Base-by-base conservation (phyloP, 2,797 vertebrate species). In the Phrynocephalus forsythii region DNA sequence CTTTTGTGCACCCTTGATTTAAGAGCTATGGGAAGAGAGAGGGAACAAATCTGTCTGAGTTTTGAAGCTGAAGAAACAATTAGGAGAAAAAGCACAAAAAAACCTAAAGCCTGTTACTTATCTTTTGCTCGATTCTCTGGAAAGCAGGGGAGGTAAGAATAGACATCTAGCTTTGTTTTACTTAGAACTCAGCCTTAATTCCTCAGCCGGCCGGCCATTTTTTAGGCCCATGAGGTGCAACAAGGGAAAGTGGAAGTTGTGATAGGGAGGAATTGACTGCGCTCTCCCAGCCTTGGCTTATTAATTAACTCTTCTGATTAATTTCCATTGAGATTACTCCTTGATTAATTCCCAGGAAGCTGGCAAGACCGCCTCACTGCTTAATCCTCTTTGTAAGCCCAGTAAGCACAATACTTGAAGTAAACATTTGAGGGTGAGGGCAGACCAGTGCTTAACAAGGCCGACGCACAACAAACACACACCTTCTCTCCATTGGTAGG, bases 251-350 rank as follows among this genome's bases (percentile, higher is more conserved):
- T 94, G 91, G 81, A 92, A 93, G 68, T 81, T n/a, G 8, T 56
- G 91, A 93, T 92, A 92, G 92, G 83, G 89, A 91, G 4, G 85
- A 89, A 44, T 88, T 91, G 93, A 90, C 82, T 93, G 92, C 88
- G 88, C 86, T 92, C 84, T 94, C 92, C 78, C 85, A 91, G 87
- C 91, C 83, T 92, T 33, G 66, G 69, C 91, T 95, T 89, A 82
- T 89, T 75, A 91, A 92, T 91, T 93, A 94, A 93, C 93, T 94
- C 91, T 94, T 90, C 89, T 88, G 91, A 90, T 94, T 79, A 88
- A 92, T 94, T 95, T 95, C 92, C 90, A 84, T 92, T 93, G 93
- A 93, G 93, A 95, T 95, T 95, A 91, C 92, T 0, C 85, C 93
- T 91, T 92, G 92, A 92, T 94, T 88, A 94, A 92, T 91, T 94